Conservation (phyloP, 2,888 invertebrate genomes). For the Amiota communis region DNA sequence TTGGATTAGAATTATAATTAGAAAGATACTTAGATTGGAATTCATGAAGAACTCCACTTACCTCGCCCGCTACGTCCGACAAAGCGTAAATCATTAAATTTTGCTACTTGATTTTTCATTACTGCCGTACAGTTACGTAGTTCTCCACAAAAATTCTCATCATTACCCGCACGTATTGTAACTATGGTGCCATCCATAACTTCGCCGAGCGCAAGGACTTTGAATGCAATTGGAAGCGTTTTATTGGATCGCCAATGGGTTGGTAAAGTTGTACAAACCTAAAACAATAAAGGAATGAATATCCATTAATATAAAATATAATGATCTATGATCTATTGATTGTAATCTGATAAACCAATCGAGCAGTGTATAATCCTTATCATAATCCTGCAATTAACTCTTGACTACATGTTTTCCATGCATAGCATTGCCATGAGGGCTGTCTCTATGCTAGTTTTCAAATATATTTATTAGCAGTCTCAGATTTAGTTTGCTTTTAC, state of each 20-base stretch:
- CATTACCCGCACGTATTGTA: slow-evolving; percentile 94
- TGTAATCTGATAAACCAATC: too few species aligned
- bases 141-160: slow-evolving; percentile 97
- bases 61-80: slow-evolving; percentile 97
- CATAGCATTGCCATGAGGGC: too few species aligned
- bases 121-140: slow-evolving; percentile 93
- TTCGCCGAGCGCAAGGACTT: slow-evolving; percentile 93
- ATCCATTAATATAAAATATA: too few species aligned
- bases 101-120: slow-evolving; percentile 97
- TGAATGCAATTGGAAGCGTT: slow-evolving; percentile 95
- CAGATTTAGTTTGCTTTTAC: too few species aligned
- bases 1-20: neutral
- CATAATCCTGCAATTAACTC: too few species aligned
- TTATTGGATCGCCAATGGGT: slow-evolving; percentile 98
- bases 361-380: too few species aligned
- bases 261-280: slow-evolving; percentile 90
- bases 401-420: too few species aligned
- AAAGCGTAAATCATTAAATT: too few species aligned
- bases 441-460: too few species aligned
- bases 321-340: too few species aligned
- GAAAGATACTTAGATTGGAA: too few species aligned
- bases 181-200: slow-evolving; percentile 95
- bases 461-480: too few species aligned
- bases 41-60: slow-evolving; percentile 74
- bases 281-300: slow-evolving; percentile 23